Percentiles rank a stretch among this genome's conserved stretches.
Evolutionary conservation across 2,888 invertebrate genomes (phyloP).

Genomic region (Diachrysia chrysitis): DNA sequence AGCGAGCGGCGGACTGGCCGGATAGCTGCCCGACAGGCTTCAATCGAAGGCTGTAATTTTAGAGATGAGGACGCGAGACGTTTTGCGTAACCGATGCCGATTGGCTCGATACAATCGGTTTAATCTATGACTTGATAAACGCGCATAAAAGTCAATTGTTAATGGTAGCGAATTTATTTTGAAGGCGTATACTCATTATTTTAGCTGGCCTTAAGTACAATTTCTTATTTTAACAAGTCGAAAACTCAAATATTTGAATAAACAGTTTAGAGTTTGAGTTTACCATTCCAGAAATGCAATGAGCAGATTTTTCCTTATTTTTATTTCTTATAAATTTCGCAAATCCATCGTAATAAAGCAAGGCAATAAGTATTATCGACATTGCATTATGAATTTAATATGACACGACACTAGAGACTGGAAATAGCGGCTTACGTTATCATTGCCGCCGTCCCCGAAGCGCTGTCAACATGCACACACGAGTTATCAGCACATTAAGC

Average conservation of each 20-base stretch:
- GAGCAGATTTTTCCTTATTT: slow-evolving; percentile 17
- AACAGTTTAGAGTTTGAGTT: slow-evolving; percentile 23
- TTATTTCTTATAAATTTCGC: background rate
- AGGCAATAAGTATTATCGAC: slow-evolving; percentile 16
- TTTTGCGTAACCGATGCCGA: slow-evolving; percentile 69
- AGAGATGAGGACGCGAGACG: slow-evolving; percentile 66
- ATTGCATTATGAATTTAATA: slow-evolving; percentile 42
- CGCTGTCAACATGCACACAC: slow-evolving; percentile 57
- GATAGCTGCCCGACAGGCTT: slow-evolving; percentile 71
- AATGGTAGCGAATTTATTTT: slow-evolving; percentile 33
- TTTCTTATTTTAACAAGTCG: slow-evolving; percentile 6
- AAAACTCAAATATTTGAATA: slow-evolving; percentile 12
- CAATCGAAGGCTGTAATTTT: slow-evolving; percentile 71
- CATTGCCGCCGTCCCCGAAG: slow-evolving; percentile 47
- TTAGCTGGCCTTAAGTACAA: slow-evolving; percentile 7
- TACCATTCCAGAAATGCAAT: slow-evolving; percentile 32
- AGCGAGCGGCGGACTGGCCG: slow-evolving; percentile 75
- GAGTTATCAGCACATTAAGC: slow-evolving; percentile 50
- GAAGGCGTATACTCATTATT: slow-evolving; percentile 22
- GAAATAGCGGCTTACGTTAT: slow-evolving; percentile 66
- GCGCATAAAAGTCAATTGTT: slow-evolving; percentile 37
- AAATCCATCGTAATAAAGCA: background rate
- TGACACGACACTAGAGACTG: slow-evolving; percentile 38
- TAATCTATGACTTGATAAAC: slow-evolving; percentile 54
- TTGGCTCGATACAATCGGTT: slow-evolving; percentile 53